phyloP scores from a whole-genome alignment of 2,888 invertebrate species.

The Cephus nigrinus region DNA sequence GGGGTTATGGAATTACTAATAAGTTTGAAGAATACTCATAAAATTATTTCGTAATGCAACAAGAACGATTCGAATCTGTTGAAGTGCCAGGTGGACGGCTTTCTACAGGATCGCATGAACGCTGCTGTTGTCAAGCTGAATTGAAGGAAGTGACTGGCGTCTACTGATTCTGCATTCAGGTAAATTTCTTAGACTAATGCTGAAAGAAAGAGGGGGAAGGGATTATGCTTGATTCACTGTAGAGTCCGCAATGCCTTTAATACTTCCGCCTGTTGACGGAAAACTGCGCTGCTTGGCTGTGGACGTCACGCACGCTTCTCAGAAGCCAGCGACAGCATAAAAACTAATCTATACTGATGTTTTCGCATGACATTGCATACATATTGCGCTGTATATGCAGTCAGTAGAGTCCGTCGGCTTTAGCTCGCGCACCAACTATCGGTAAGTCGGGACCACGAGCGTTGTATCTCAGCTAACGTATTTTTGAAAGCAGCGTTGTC shows the following conservation, averaged over 20 bases:
- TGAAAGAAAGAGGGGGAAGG: neutral
- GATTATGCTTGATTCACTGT: neutral
- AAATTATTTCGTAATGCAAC: neutral
- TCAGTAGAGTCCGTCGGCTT: neutral
- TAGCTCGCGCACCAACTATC: neutral
- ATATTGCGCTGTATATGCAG: constrained; percentile 16
- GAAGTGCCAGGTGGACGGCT: neutral
- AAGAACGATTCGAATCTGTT: neutral
- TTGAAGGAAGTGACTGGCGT: neutral
- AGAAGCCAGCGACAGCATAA: constrained; percentile 16
- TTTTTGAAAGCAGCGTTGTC: neutral
- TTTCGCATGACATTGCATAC: constrained; percentile 21
- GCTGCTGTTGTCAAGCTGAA: neutral
- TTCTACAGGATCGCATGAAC: neutral
- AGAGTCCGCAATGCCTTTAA: neutral
- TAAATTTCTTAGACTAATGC: neutral
- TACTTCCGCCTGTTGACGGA: constrained; percentile 4
- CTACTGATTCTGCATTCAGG: neutral
- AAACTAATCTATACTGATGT: constrained; percentile 21
- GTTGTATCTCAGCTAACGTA: neutral
- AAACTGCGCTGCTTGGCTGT: constrained; percentile 9
- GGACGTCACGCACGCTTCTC: constrained; percentile 16
- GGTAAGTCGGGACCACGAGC: neutral
- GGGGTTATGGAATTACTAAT: neutral
- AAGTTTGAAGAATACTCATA: neutral